A percentile compares a stretch with the other conserved stretches of the same genome.
These are phyloP conservation scores for Idaea biselata DNA, from an alignment of 2,888 invertebrate genomes.

Conservation along the genomic window DNA sequence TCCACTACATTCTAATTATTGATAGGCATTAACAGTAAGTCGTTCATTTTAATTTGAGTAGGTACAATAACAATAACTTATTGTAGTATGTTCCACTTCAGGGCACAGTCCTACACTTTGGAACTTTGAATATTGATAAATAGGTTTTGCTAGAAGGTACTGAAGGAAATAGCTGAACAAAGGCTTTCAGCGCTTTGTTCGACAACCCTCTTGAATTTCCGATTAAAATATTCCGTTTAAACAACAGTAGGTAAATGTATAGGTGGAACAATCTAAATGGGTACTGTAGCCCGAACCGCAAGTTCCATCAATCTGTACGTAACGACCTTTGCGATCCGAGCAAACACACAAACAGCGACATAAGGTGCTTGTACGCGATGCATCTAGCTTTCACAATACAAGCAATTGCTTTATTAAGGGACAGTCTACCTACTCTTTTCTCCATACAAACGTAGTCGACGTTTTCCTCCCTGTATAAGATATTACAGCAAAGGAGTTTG, in stretches of 20 bases:
- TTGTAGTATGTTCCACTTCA: neutral
- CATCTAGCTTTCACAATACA: neutral
- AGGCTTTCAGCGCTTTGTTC: neutral
- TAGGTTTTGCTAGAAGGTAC: neutral
- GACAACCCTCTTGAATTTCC: neutral
- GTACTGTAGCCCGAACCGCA: slow-evolving; percentile 8
- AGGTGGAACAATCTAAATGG: slow-evolving; percentile 4
- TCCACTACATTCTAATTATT: too few species aligned
- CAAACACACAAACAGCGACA: slow-evolving; percentile 7
- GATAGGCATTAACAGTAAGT: too few species aligned
- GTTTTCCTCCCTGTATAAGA: too few species aligned
- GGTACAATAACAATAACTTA: neutral
- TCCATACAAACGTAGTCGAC: too few species aligned
- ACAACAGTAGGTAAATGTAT: slow-evolving; percentile 3
- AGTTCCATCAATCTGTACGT: slow-evolving; percentile 25
- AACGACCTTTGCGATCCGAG: slow-evolving; percentile 25
- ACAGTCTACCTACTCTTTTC: too few species aligned
- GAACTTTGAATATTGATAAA: neutral
- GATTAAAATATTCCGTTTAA: neutral
- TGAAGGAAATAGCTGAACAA: neutral
- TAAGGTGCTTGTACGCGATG: neutral
- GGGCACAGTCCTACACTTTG: neutral
- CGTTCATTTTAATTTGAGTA: too few species aligned
- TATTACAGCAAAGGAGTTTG: too few species aligned
- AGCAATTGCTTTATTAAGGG: neutral